Evolutionary conservation across 2,113 vertebrate genomes (phyloP).

Genomic region (Serilophus lunatus): DNA sequence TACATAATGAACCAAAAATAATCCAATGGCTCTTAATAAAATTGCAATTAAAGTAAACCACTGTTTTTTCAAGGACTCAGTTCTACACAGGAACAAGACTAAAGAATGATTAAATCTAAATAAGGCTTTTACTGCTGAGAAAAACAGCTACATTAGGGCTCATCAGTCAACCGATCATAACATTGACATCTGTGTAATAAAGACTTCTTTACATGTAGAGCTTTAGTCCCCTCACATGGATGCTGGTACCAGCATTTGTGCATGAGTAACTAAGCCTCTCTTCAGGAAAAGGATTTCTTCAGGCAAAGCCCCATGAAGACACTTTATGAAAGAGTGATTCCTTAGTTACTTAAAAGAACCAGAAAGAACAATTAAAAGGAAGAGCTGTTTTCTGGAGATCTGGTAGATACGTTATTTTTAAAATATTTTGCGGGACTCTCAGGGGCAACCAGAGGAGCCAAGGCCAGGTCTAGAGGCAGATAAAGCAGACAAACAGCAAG

Average conservation of each 20-base stretch:
- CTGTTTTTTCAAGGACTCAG: neutral
- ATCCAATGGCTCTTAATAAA: neutral
- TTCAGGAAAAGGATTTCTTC: neutral
- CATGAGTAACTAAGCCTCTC: neutral
- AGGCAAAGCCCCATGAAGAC: neutral
- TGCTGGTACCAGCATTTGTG: neutral
- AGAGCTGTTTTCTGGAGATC: neutral
- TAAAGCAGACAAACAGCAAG: neutral
- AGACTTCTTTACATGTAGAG: neutral
- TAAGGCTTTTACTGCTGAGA: neutral
- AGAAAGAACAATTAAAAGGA: neutral
- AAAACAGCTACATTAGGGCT: neutral
- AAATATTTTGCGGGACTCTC: neutral
- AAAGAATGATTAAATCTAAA: neutral
- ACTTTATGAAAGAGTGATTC: neutral
- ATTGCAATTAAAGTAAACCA: neutral
- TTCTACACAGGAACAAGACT: neutral
- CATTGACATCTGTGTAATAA: neutral
- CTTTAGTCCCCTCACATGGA: neutral
- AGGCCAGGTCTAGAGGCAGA: neutral
- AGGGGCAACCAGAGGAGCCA: neutral
- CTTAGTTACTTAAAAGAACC: neutral
- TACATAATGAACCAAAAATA: neutral
- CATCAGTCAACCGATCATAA: neutral
- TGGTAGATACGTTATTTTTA: neutral